Base-by-base conservation (phyloP, 2,888 invertebrate genomes). In the Thereva unica region DNA sequence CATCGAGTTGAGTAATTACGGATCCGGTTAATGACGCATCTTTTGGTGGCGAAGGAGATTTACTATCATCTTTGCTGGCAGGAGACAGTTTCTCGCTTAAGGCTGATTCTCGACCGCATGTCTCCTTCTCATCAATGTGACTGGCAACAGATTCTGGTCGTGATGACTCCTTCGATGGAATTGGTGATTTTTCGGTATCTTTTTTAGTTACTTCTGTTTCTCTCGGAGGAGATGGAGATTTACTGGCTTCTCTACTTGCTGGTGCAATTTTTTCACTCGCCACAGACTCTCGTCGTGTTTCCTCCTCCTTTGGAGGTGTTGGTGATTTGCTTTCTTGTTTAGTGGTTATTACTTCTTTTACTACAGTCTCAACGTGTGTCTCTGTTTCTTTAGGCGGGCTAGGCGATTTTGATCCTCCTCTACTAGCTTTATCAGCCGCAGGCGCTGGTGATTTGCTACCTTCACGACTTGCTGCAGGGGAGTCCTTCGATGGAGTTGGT, bases 401-500 rank as follows among this genome's bases (percentile, higher is more conserved):
- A 1, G 50, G 50, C 9, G 50, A 50, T 50, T 50, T 35, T 9
- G 50, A 5, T 23, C 10, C n/a, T 2, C 8, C 50, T 3, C 9
- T 7, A 2, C 5, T 47, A 1, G n/a, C 10, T 9, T 47, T 23
- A 12, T 44, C 10, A n/a, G n/a, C 1, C 2, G 10, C 12, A 45
- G 2, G 44, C 1, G 64, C 47, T 50, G 56, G 10, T 38, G 37
- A 23, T 23, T 23, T 23, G 23, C 23, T 23, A 23, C 23, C 12
- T 7, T 47, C 23, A 4, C 56, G 42, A 41, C 64, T 40, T 8
- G 66, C 45, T n/a, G 6, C 45, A 6, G 10, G 64, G 8, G 66
- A 64, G 6, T 75, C 77, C 55, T 70, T 53, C 5, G 64, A 55
- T 34, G 69, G 57, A 4, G 71, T 68, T 7, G 45, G 10, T 1